A percentile compares a stretch with the other conserved stretches of the same genome.
Conservation (phyloP, 2,888 invertebrate genomes). For the Chrysotoxum bicinctum region DNA sequence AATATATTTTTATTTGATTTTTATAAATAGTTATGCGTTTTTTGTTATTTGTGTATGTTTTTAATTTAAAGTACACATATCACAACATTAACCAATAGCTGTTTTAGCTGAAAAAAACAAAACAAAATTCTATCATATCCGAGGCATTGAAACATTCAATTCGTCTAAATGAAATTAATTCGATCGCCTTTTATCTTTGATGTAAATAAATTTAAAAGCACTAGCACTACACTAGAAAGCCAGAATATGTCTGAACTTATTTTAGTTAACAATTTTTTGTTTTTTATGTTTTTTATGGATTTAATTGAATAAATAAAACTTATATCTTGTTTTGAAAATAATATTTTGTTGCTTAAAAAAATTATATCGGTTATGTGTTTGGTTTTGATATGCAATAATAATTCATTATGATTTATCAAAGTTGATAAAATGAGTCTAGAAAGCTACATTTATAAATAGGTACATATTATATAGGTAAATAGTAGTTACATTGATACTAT, state of each 20-base stretch:
- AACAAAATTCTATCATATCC: background rate
- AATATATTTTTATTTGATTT: slow-evolving; percentile 12
- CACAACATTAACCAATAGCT: slow-evolving; percentile 67
- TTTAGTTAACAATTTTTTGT: background rate
- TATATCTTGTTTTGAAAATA: background rate
- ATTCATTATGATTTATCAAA: slow-evolving; percentile 5
- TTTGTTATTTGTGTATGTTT: slow-evolving; percentile 68
- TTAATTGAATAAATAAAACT: background rate
- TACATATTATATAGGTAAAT: slow-evolving; percentile 61
- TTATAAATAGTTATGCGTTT: background rate
- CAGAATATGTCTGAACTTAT: background rate
- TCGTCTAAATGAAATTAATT: background rate
- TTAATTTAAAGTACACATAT: slow-evolving; percentile 60
- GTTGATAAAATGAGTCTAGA: slow-evolving; percentile 36
- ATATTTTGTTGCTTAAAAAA: background rate
- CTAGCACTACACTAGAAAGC: background rate
- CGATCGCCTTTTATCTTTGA: background rate
- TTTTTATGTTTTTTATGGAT: background rate
- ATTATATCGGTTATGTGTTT: background rate
- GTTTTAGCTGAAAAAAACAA: background rate
- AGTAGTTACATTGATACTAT: slow-evolving; percentile 44
- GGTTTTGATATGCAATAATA: background rate
- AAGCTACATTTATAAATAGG: slow-evolving; percentile 67
- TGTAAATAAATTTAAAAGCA: slow-evolving; percentile 9
- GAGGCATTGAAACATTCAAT: slow-evolving; percentile 13